These are phyloP conservation scores for Momotus momota DNA, from an alignment of 2,797 vertebrate species.

Conservation along the genomic window DNA sequence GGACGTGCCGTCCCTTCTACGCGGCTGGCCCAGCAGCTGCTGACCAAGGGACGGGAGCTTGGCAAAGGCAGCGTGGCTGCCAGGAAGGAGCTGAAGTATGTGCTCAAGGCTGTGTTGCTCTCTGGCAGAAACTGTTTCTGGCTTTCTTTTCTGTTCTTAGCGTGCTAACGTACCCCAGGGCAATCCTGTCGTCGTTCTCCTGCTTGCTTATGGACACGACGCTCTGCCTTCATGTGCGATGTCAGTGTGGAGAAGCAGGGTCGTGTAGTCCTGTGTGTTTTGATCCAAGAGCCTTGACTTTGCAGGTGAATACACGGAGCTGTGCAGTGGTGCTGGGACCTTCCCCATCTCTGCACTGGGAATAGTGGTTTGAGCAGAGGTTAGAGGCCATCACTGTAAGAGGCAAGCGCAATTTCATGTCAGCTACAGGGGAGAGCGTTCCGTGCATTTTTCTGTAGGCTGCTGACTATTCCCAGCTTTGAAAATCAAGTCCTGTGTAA, in stretches of 20 bases:
- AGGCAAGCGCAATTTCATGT: background rate
- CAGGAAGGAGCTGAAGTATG: background rate
- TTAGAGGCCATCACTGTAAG: background rate
- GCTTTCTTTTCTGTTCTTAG: background rate
- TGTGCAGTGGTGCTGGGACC: background rate
- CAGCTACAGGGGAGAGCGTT: background rate
- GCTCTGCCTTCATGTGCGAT: rapidly evolving
- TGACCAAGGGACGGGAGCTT: background rate
- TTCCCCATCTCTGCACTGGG: background rate
- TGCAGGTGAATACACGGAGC: background rate
- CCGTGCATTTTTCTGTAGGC: background rate
- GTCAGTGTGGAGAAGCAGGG: background rate
- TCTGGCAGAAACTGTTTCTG: background rate
- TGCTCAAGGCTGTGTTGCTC: background rate
- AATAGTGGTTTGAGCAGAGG: background rate
- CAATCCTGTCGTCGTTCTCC: background rate
- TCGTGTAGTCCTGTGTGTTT: rapidly evolving
- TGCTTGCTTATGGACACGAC: rapidly evolving
- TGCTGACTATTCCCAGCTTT: background rate
- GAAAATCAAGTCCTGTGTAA: background rate
- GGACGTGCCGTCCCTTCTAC: background rate
- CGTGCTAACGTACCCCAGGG: rapidly evolving
- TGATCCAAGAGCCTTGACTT: background rate
- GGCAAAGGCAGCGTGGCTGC: background rate
- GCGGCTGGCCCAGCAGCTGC: background rate